phyloP scores from a whole-genome alignment of 2,797 vertebrate species.

The Anguilla megastoma region DNA sequence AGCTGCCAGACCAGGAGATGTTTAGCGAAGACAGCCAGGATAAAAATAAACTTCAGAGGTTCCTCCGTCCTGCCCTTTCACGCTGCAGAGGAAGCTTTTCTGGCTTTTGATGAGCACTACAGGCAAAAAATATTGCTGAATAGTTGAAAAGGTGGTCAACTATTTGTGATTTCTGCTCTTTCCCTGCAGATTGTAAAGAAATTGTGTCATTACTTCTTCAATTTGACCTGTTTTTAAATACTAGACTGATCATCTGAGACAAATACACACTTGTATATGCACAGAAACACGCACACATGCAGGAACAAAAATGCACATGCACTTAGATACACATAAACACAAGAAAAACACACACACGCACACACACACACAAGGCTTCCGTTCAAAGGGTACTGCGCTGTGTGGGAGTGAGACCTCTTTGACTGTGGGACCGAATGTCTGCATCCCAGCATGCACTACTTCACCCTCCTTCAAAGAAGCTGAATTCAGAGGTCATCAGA shows the following conservation, averaged over 20 bases:
- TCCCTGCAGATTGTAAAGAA: not conserved
- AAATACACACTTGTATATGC: not conserved
- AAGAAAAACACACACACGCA: not conserved
- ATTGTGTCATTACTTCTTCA: not conserved
- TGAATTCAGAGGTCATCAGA: constrained; percentile 21
- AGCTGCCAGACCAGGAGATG: not conserved
- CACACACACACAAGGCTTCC: not conserved
- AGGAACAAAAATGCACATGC: not conserved
- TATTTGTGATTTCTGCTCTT: too few relatives aligned
- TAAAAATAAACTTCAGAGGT: constrained; percentile 26
- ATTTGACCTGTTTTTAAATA: not conserved
- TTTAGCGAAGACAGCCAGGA: not conserved
- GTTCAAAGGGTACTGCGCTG: constrained; percentile 40
- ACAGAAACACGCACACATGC: not conserved
- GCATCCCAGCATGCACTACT: constrained; percentile 36
- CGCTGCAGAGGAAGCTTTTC: not conserved
- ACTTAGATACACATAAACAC: not conserved
- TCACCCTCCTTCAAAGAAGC: constrained; percentile 48
- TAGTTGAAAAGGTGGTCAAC: not conserved
- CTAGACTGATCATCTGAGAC: not conserved
- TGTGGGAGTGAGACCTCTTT: constrained; percentile 31
- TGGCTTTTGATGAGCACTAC: constrained; percentile 14
- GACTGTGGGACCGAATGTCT: constrained; percentile 45
- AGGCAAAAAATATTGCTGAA: not conserved
- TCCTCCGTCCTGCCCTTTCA: constrained; percentile 4